Evolutionary conservation across 1,140 invertebrate genomes (phyloP), one percentile per base, ranked within the genome.

Genomic region (Bemisia tabaci): DNA sequence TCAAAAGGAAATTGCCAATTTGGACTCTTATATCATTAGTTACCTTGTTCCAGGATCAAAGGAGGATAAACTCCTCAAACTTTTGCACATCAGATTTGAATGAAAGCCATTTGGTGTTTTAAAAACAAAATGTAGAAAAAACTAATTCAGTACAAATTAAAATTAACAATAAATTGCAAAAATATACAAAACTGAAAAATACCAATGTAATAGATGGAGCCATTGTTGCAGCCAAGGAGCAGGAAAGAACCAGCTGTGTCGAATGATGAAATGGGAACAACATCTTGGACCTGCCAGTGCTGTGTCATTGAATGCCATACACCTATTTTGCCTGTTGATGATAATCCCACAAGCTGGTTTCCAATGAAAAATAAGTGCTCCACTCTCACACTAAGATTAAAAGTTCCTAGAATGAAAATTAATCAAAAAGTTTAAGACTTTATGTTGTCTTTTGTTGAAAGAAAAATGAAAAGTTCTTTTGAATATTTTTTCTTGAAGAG

Each of bases 261-360:
- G 77, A 95, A 95, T 1, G 94, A 96, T 21, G 94, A 87, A 33
- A 98, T 93, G 1, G 93, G 90, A 48, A 94, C 88, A 25, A 97
- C 89, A 79, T 97, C 94, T 78, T 96, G 94, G 60, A 94, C 94
- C 81, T 97, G 89, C 94, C 95, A 98, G 77, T 98, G 94, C 72
- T 97, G 94, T 0, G 94, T 97, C 87, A 95, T 97, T 0, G 94
- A 92, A 79, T 98, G 95, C 95, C 95, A 98, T 22, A 99, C 95
- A 9, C 95, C 95, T 68, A 97, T 94, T 81, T 97, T 97, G n/a
- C 95, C 95, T 23, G 88, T 87, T 1, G 89, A 84, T 58, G 94
- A 95, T 22, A 98, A 80, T 1, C 95, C 95, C 17, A 98, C 95
- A 39, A 98, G 78, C 74, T 98, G 95, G 71, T 90, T 95, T 17